A percentile compares a stretch with the other conserved stretches of the same genome.
phyloP scores from a whole-genome alignment of 2,113 vertebrate species.

The Lepus americanus region DNA sequence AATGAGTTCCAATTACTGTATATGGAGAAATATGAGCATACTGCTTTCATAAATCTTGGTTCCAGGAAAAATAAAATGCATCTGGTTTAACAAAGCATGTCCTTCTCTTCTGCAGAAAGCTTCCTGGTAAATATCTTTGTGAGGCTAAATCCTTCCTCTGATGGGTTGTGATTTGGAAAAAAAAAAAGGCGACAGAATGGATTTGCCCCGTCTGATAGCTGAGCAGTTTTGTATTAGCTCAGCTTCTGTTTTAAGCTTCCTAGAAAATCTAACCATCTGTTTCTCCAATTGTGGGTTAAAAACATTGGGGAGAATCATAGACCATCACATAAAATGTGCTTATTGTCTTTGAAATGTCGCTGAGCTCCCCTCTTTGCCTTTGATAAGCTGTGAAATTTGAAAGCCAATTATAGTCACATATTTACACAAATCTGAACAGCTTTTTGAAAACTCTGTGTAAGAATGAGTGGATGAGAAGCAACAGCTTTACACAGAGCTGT shows the following conservation, averaged over 20 bases:
- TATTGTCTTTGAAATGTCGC: slow-evolving; percentile 87
- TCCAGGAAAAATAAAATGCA: slow-evolving; percentile 91
- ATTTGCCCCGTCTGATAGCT: slow-evolving; percentile 88
- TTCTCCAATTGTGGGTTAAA: slow-evolving; percentile 87
- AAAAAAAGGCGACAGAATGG: slow-evolving; percentile 79
- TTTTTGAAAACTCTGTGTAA: slow-evolving; percentile 79
- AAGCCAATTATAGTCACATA: slow-evolving; percentile 85
- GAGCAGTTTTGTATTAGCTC: slow-evolving; percentile 89
- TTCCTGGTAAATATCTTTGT: slow-evolving; percentile 87
- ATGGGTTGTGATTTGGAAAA: slow-evolving; percentile 81
- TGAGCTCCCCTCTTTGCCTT: slow-evolving; percentile 62
- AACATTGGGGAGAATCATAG: slow-evolving; percentile 87
- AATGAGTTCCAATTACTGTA: slow-evolving; percentile 93
- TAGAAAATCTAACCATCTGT: slow-evolving; percentile 91
- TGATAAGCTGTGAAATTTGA: slow-evolving; percentile 85
- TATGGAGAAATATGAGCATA: slow-evolving; percentile 92
- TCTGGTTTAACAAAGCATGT: slow-evolving; percentile 90
- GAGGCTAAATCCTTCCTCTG: slow-evolving; percentile 87
- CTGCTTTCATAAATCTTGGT: slow-evolving; percentile 91
- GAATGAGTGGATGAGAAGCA: slow-evolving; percentile 77
- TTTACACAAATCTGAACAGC: slow-evolving; percentile 81
- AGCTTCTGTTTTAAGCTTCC: slow-evolving; percentile 90
- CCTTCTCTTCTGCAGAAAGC: slow-evolving; percentile 87
- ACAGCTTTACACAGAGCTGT: slow-evolving; percentile 67
- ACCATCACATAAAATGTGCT: slow-evolving; percentile 85